phyloP scores from a whole-genome alignment of 2,113 vertebrate species.

The Mobula hypostoma region DNA sequence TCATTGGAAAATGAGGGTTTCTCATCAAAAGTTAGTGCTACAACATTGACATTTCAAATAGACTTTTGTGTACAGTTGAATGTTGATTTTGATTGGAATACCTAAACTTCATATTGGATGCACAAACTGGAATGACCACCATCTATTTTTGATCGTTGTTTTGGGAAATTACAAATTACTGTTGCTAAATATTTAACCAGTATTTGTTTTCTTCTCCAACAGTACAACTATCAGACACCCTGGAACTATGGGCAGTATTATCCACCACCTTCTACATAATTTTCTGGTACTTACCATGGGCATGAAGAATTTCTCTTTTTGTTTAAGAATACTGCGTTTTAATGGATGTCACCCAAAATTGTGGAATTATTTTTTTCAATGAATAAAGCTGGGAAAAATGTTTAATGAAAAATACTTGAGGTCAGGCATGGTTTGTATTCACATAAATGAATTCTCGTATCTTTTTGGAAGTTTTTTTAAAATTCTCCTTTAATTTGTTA shows the following conservation, averaged over 20 bases:
- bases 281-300: conserved; percentile 39
- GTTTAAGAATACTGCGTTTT: conserved; percentile 15
- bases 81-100: neutral
- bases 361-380: conserved; percentile 53
- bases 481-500: conserved; percentile 33
- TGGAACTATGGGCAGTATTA: conserved; percentile 99
- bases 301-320: neutral
- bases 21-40: neutral
- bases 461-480: conserved; percentile 25
- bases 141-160: neutral
- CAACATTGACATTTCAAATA: neutral
- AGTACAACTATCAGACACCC: conserved; percentile 85
- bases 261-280: conserved; percentile 85
- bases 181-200: neutral
- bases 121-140: neutral
- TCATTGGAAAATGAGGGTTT: neutral
- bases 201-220: conserved; percentile 41
- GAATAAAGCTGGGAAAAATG: conserved; percentile 54
- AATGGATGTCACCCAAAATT: neutral
- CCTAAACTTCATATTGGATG: neutral
- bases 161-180: neutral
- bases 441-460: conserved; percentile 48
- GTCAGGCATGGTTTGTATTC: conserved; percentile 52
- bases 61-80: neutral
- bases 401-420: conserved; percentile 46